Evolutionary conservation across 2,888 invertebrate species (phyloP), one percentile per base, ranked within the genome.

Genomic region (Tridacna crocea): DNA sequence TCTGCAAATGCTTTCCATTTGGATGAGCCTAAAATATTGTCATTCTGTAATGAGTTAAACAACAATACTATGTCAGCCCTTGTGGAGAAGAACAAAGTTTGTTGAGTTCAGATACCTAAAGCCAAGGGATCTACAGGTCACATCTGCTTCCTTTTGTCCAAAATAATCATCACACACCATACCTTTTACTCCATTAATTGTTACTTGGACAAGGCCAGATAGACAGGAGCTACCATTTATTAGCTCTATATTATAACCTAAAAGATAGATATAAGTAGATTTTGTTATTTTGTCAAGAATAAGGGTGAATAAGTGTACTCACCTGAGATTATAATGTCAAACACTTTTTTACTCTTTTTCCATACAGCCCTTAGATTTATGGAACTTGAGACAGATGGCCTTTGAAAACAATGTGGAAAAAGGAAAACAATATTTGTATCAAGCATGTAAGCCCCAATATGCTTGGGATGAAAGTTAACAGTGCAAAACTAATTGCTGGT

Each of bases 111-210:
- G 27, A 27, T 65, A 65, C 36, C 10, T 27, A 65, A 17, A 65
- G 27, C 65, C 65, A 26, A 65, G 65, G 17, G 26, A 27, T 27
- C 19, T 65, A 27, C 65, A 65, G 13, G 65, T 27, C 11, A 65
- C 65, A 26, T 27, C 17, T 17, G 65, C 65, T 17, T 36, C 36
- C 1, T 10, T 4, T 13, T 26, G 12, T 4, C 2, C 27, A 65
- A 65, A 65, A 17, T 27, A 27, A 27, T 65, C 65, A 65, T 65
- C 65, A 36, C 65, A 65, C 0, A 65, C 65, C 27, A 27, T 65
- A 27, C 65, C 65, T 10, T 24, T 65, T 27, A 6, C 15, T 8
- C 36, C 26, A 27, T 27, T 27, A 13, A 27, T 24, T 27, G 65
- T 65, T 17, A 65, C 65, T 26, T 24, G 10, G 0, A 65, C 15